phyloP scores from a whole-genome alignment of 23 tunicate species.

The Botrylloides violaceus region DNA sequence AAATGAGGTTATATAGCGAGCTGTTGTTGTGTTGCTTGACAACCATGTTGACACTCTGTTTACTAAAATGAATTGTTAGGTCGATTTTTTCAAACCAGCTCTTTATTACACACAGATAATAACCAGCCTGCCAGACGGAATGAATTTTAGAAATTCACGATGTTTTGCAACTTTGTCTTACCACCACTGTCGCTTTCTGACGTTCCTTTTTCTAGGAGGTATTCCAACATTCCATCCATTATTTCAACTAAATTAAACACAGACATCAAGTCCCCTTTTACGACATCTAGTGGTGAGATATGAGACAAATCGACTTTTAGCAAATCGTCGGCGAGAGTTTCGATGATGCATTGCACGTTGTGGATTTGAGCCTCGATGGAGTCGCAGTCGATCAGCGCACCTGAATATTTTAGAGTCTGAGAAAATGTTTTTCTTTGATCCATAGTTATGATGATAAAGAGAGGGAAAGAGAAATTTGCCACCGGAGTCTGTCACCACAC shows the following conservation, averaged over 20 bases:
- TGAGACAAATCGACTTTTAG: conserved; percentile 75
- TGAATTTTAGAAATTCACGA: too few species aligned
- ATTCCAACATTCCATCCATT: conserved; percentile 75
- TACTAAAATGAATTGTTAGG: too few species aligned
- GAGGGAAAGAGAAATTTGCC: background rate
- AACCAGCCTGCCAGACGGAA: too few species aligned
- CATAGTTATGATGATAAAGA: background rate
- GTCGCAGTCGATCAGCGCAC: conserved; percentile 43
- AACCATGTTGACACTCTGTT: too few species aligned
- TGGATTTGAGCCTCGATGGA: conserved; percentile 45
- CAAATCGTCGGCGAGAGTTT: conserved; percentile 55
- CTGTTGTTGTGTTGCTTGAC: too few species aligned
- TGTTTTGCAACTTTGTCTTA: too few species aligned
- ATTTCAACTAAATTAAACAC: conserved; percentile 80
- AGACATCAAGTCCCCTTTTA: conserved; percentile 44
- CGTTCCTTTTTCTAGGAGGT: conserved; percentile 67
- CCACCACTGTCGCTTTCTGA: conserved; percentile 68
- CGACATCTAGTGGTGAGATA: conserved; percentile 35
- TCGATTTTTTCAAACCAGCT: too few species aligned
- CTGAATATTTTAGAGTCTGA: too few species aligned
- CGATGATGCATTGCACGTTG: conserved; percentile 62
- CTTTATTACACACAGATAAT: too few species aligned
- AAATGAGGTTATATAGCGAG: too few species aligned
- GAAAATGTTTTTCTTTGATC: background rate
- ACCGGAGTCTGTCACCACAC: too few species aligned